phyloP scores from a whole-genome alignment of 1,140 invertebrate species.

The Nomia melanderi region DNA sequence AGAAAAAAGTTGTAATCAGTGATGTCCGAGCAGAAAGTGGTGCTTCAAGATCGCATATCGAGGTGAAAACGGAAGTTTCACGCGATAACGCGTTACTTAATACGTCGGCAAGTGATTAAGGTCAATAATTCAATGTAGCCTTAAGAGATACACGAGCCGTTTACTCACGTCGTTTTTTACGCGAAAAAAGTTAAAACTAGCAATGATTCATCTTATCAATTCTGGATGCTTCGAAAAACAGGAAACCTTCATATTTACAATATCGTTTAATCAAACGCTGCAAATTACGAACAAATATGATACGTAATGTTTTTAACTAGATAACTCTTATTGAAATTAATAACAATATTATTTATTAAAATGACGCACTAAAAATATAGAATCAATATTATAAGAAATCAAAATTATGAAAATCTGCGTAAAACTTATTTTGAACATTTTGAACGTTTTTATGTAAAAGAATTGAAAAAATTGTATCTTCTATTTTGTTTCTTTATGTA shows the following conservation, averaged over 20 bases:
- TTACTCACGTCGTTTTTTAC: not conserved
- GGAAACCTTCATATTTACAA: not conserved
- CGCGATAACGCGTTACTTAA: slow-evolving; percentile 44
- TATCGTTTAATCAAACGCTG: not conserved
- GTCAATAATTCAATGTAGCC: slow-evolving; percentile 42
- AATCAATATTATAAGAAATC: no score
- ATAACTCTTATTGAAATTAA: no score
- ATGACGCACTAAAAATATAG: no score
- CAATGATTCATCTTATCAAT: slow-evolving; percentile 2
- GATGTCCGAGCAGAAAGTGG: not conserved
- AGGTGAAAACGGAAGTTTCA: slow-evolving; percentile 49
- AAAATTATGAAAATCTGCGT: no score
- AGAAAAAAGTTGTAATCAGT: not conserved
- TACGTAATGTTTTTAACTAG: no score
- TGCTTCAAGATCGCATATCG: slow-evolving; percentile 26
- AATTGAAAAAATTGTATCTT: no score
- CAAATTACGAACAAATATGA: no score
- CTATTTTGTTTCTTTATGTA: no score
- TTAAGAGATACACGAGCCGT: slow-evolving; percentile 14
- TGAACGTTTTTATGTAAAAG: no score
- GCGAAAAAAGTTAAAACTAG: not conserved
- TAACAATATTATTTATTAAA: no score
- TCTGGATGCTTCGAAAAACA: not conserved
- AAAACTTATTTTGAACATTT: no score
- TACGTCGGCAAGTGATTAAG: slow-evolving; percentile 45